These are phyloP conservation scores for Coccyzus lansbergi DNA, from an alignment of 2,797 vertebrate genomes.

Conservation along the genomic window DNA sequence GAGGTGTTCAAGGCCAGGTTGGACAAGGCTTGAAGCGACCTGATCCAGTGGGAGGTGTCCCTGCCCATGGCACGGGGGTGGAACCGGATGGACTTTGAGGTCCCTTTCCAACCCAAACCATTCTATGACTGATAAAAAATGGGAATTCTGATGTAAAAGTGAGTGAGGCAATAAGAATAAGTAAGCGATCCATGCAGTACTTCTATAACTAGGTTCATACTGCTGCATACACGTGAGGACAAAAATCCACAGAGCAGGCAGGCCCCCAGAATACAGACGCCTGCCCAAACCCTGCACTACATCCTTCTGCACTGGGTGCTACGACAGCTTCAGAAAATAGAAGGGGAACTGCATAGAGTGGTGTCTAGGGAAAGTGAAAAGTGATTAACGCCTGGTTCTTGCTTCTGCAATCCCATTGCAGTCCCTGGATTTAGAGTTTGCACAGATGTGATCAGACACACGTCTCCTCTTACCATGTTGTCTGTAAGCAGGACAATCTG, in stretches of 20 bases:
- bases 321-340: background rate
- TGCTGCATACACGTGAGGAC: background rate
- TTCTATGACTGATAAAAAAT: background rate
- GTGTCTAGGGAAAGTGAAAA: background rate
- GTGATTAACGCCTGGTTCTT: background rate
- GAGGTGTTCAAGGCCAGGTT: no score
- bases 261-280: background rate
- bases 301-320: no score
- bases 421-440: background rate
- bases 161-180: background rate
- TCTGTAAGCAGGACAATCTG: background rate
- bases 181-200: background rate
- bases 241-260: background rate
- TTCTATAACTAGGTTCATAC: background rate
- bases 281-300: background rate
- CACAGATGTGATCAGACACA: background rate
- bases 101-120: no score
- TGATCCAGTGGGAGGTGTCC: no score
- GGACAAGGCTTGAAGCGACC: no score
- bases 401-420: background rate
- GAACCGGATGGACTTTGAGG: no score
- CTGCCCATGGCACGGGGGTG: no score
- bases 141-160: background rate
- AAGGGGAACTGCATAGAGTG: background rate
- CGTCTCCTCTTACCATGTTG: background rate